Conservation (phyloP, 2,113 vertebrate species). For the Thalassoma bifasciatum region DNA sequence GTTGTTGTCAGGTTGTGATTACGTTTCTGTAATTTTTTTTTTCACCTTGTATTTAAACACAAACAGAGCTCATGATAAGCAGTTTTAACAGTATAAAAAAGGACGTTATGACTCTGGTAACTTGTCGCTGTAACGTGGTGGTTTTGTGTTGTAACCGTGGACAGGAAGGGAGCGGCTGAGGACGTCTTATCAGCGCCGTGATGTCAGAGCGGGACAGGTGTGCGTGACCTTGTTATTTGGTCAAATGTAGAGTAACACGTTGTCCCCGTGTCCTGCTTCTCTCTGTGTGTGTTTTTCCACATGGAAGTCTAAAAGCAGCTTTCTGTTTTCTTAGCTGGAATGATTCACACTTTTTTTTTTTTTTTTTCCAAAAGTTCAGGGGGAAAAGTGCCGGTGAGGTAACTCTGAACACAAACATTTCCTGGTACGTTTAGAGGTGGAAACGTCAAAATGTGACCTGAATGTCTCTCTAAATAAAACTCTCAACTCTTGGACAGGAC, state of each 20-base stretch:
- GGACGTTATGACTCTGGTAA: neutral
- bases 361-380: too few species aligned
- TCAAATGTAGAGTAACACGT: slow-evolving; percentile 37
- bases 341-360: slow-evolving; percentile 14
- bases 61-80: neutral
- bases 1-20: neutral
- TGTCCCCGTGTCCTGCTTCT: slow-evolving; percentile 1
- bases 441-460: neutral
- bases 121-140: too few species aligned
- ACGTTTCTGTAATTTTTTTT: neutral
- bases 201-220: slow-evolving; percentile 49
- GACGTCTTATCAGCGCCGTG: slow-evolving; percentile 68
- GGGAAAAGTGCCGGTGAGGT: neutral
- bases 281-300: slow-evolving; percentile 26
- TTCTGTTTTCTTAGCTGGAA: slow-evolving; percentile 25
- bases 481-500: too few species aligned
- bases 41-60: neutral
- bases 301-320: neutral
- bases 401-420: neutral
- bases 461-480: too few species aligned
- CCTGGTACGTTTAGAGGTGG: too few species aligned
- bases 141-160: slow-evolving; percentile 29
- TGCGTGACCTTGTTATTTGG: slow-evolving; percentile 63
- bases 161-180: slow-evolving; percentile 1
- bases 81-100: neutral